Conservation (phyloP, 2,113 vertebrate genomes). For the Mus pahari region DNA sequence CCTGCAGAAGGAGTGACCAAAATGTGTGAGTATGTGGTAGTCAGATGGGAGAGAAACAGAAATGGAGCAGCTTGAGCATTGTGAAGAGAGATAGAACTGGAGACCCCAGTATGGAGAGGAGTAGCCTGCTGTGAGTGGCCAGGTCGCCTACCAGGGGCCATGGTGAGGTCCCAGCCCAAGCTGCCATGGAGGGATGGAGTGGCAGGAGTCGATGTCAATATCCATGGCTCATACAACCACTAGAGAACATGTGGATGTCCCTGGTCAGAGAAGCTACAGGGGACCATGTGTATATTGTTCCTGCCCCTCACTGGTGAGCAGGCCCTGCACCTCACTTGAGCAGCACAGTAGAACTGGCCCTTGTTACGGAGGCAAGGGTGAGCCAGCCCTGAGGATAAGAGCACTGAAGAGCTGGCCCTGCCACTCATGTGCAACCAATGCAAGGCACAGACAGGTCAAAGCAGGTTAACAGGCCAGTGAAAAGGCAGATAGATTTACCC, state of each 20-base stretch:
- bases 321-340: background rate
- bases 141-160: background rate
- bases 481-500: fast-evolving
- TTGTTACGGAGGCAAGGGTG: background rate
- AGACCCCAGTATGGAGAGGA: background rate
- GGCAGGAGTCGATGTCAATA: background rate
- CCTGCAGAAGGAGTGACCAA: background rate
- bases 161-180: background rate
- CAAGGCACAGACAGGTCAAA: background rate
- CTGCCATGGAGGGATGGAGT: background rate
- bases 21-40: background rate
- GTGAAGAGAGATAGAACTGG: background rate
- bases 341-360: background rate
- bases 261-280: background rate
- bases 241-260: background rate
- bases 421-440: background rate
- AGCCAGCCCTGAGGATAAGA: background rate
- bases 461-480: background rate
- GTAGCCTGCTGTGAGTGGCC: background rate
- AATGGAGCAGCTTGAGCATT: background rate
- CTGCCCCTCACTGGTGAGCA: background rate
- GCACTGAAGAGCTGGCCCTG: background rate
- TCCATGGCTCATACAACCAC: background rate
- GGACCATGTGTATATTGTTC: background rate
- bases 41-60: background rate